Conservation (phyloP, 2,113 vertebrate genomes). For the Pelusios castaneus region DNA sequence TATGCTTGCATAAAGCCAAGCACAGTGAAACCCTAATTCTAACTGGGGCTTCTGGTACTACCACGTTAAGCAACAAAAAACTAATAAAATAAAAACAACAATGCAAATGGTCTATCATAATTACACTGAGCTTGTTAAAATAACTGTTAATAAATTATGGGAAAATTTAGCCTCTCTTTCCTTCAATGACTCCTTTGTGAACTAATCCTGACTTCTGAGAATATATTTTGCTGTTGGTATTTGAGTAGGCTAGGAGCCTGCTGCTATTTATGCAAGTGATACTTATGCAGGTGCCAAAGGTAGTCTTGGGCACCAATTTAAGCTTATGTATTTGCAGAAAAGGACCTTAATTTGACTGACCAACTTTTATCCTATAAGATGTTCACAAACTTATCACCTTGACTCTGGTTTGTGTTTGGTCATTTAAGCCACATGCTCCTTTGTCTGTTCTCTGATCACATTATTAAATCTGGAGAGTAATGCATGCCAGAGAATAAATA, state of each 20-base stretch:
- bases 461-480: neutral
- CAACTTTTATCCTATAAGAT: neutral
- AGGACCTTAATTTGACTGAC: conserved; percentile 8
- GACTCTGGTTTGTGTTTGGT: neutral
- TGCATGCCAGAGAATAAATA: neutral
- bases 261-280: neutral
- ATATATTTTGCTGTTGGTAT: neutral
- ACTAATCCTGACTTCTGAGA: neutral
- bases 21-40: neutral
- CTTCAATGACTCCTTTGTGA: conserved; percentile 17
- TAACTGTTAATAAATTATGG: neutral
- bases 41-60: neutral
- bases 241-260: neutral
- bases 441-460: neutral
- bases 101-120: neutral
- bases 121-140: neutral
- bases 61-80: conserved; percentile 4
- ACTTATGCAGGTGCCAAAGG: neutral
- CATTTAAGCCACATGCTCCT: conserved; percentile 5
- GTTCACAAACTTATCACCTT: neutral
- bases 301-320: neutral
- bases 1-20: neutral
- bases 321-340: neutral
- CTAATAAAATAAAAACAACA: neutral
- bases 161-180: neutral